Base-by-base conservation (phyloP, 2,113 vertebrate species). In the Amia ocellicauda region DNA sequence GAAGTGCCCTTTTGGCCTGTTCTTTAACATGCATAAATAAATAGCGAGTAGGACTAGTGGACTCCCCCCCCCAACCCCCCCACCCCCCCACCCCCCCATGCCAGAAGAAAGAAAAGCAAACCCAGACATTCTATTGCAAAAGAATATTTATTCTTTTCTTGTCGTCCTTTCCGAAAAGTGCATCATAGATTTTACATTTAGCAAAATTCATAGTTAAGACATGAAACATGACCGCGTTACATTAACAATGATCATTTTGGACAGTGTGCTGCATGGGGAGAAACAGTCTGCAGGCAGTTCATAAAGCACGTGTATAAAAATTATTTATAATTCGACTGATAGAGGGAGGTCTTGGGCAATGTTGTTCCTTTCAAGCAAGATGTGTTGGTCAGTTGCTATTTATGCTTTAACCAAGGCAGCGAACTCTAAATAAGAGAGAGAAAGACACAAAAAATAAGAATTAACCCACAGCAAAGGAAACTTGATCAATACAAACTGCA, bases 61-160 rank as follows among this genome's bases (percentile, higher is more conserved):
- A n/a, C n/a, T n/a, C n/a, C n/a, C n/a, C n/a, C n/a, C n/a, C n/a
- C n/a, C n/a, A n/a, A n/a, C n/a, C n/a, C n/a, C n/a, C n/a, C n/a
- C n/a, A n/a, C n/a, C n/a, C n/a, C n/a, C n/a, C 5, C 51, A 56
- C 13, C 22, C 11, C 11, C 14, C 20, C n/a, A n/a, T 56, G 20
- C 22, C 9, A 22, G 13, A 20, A 11, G 3, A 22, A 19, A 66
- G 59, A 28, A 74, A 70, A n/a, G 20, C 52, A 60, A 64, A 43
- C 62, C 29, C 56, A 64, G 7, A 49, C n/a, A 65, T 31, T 16
- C 61, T 85, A 81, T 75, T 84, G 84, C 82, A 90, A 89, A 89
- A 88, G 75, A 87, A 79, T 65, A 73, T 88, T 90, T 89, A 87
- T 86, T 90, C 62, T 78, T 81, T 69, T 84, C 81, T 84, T 77